These are phyloP conservation scores for Nomada lathburiana DNA, from an alignment of 2,888 invertebrate genomes.

Conservation along the genomic window DNA sequence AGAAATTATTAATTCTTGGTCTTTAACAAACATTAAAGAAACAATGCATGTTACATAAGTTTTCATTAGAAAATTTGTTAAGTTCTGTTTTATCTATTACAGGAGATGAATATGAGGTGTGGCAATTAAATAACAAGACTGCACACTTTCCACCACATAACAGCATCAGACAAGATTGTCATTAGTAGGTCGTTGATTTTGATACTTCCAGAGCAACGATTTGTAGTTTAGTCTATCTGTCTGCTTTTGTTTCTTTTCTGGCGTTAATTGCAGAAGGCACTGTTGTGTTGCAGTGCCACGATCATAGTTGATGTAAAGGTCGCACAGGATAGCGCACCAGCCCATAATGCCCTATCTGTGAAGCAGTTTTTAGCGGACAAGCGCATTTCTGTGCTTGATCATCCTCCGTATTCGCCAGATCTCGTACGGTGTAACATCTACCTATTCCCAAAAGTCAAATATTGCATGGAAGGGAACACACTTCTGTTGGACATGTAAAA, in stretches of 20 bases:
- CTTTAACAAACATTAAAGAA: no score
- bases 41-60: no score
- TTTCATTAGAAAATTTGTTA: no score
- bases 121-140: no score
- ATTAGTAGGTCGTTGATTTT: no score
- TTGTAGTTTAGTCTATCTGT: not conserved
- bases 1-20: no score
- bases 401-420: slow-evolving; percentile 7
- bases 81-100: no score
- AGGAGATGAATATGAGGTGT: not conserved
- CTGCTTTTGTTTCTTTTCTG: not conserved
- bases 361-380: slow-evolving; percentile 12
- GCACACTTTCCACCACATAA: no score
- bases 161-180: no score
- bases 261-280: no score
- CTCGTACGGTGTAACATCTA: slow-evolving; percentile 8
- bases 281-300: not conserved
- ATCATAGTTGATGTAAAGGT: not conserved
- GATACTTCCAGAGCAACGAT: not conserved
- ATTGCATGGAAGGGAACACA: slow-evolving; percentile 17
- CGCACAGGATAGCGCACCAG: not conserved
- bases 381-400: not conserved
- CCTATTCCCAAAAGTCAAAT: slow-evolving; percentile 24
- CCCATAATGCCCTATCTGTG: slow-evolving; percentile 4
- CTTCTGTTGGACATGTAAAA: not conserved